phyloP scores from a whole-genome alignment of 23 tunicate genomes.

The Aplidium turbinatum region DNA sequence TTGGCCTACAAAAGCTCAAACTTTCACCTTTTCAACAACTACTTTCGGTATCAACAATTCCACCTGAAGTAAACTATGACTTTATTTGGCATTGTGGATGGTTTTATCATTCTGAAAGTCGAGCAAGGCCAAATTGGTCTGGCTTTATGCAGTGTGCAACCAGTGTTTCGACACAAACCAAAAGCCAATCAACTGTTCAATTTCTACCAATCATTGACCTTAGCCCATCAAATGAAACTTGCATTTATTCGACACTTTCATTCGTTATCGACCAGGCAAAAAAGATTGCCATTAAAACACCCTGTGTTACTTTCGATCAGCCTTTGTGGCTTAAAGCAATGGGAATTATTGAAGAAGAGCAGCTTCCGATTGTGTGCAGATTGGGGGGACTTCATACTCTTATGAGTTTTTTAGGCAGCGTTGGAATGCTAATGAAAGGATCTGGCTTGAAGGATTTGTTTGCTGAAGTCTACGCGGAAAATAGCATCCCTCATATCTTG shows the following conservation, averaged over 20 bases:
- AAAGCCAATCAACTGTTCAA: too few relatives aligned
- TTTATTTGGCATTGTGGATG: conserved; percentile 7
- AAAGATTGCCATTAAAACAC: not conserved
- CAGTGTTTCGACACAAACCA: too few relatives aligned
- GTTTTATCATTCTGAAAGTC: not conserved
- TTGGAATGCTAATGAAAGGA: conserved; percentile 9
- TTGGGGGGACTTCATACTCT: conserved; percentile 11
- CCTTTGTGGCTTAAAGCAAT: conserved; percentile 9
- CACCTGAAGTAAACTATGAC: not conserved
- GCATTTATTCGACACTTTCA: not conserved
- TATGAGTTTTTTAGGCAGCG: conserved; percentile 2
- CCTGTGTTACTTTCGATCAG: conserved; percentile 4
- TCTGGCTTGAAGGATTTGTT: conserved; percentile 1
- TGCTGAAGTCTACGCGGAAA: conserved; percentile 11
- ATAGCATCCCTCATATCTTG: conserved; percentile 10
- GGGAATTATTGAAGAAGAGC: conserved; percentile 6
- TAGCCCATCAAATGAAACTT: conserved; percentile 2
- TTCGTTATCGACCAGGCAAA: not conserved
- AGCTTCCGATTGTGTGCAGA: not conserved
- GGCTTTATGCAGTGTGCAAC: not conserved
- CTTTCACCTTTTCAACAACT: not conserved
- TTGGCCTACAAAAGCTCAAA: not conserved
- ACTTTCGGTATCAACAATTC: not conserved
- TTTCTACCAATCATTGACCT: not conserved
- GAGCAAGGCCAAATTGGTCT: conserved; percentile 4